Base-by-base conservation (phyloP, 2,797 vertebrate genomes). In the Martes flavigula region DNA sequence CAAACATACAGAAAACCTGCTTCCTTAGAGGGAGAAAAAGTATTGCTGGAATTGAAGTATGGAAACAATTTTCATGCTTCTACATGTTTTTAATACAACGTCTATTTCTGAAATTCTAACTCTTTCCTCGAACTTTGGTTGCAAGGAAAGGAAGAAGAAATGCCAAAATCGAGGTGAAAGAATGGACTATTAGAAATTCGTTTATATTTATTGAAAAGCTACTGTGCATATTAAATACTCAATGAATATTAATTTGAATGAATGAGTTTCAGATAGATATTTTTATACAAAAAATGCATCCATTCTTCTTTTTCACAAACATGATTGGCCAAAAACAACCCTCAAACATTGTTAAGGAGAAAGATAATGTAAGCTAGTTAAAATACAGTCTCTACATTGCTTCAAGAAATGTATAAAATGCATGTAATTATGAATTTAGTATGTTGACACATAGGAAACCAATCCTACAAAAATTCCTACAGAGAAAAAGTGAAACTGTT, bases 11-110 rank as follows among this genome's bases (percentile, higher is more conserved):
- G 91, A 91, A 86, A 70, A 27, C 32, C 21, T 70, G 64, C 43
- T 77, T 85, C 87, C 91, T 78, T 25, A 35, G n/a, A 87, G 46
- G 15, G 27, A 88, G 43, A 75, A 56, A 93, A 73, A 13, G 9
- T 51, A 13, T 73, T 88, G 86, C 87, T 83, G 73, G 17, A 88
- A 85, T 32, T 54, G 62, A 85, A 92, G 35, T 91, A 84, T 96
- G 91, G 81, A 60, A 96, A 73, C 77, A 96, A 83, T 97, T 96
- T 94, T 91, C 90, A 51, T 66, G 78, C 82, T 92, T 88, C 72
- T 95, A 14, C 64, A 27, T 91, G 51, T 91, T 90, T 81, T 70
- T 83, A 56, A 70, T 87, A 48, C 82, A 81, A 82, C 54, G 68
- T 97, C 87, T 90, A 21, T 90, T 96, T 81, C 81, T 90, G 85